Percentiles rank a stretch among this genome's conserved stretches.
phyloP scores from a whole-genome alignment of 2,797 vertebrate genomes.

The Melanotaenia maccullochi region DNA sequence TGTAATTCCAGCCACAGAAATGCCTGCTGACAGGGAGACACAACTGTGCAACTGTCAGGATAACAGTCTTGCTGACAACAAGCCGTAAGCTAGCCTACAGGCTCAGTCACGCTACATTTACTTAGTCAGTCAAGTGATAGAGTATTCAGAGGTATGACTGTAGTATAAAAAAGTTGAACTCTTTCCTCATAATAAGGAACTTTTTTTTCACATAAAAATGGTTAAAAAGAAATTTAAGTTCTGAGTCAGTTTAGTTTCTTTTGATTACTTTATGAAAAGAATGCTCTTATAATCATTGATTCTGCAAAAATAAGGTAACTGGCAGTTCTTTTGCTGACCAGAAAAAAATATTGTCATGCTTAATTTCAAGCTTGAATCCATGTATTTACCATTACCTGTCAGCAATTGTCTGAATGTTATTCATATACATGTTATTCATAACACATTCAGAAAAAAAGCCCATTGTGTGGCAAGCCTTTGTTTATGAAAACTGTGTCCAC shows the following conservation, averaged over 20 bases:
- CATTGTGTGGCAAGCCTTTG: background rate
- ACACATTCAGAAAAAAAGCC: background rate
- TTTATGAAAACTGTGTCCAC: background rate
- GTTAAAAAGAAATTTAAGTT: background rate
- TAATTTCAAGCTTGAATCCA: background rate
- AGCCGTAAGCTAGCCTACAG: conserved; percentile 20
- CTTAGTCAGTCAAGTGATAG: conserved; percentile 30
- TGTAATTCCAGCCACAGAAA: conserved; percentile 40
- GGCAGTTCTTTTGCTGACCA: background rate
- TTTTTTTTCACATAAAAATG: background rate
- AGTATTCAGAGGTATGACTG: conserved; percentile 15
- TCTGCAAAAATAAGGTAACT: background rate
- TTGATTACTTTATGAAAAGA: background rate
- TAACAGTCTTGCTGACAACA: conserved; percentile 49
- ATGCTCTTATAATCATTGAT: background rate
- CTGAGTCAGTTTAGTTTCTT: background rate
- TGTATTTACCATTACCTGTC: background rate
- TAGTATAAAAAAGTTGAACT: background rate
- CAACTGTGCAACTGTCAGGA: conserved; percentile 64
- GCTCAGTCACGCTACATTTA: conserved; percentile 41
- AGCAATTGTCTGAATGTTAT: too few species aligned
- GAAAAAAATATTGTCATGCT: background rate
- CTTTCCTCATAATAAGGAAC: background rate
- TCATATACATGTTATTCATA: too few species aligned
- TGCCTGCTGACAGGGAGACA: conserved; percentile 47